Conservation (phyloP, 1,140 invertebrate species). For the Anoplolepis gracilipes region DNA sequence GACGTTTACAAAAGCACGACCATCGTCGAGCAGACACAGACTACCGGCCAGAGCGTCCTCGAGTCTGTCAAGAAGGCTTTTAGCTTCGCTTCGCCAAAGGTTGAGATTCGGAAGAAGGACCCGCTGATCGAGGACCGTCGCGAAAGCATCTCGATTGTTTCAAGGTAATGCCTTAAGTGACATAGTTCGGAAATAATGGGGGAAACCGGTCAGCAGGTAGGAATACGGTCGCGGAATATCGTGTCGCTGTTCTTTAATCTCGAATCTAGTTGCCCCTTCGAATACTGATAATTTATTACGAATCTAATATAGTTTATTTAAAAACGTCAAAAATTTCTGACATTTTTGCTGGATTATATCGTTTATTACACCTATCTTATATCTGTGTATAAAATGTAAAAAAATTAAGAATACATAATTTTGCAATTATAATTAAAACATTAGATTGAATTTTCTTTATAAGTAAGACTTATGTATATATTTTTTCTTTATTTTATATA, state of each 20-base stretch:
- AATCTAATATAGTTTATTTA: not conserved
- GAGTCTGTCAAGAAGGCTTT: slow-evolving; percentile 89
- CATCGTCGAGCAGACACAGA: slow-evolving; percentile 86
- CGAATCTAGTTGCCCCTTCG: slow-evolving; percentile 31
- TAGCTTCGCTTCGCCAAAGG: slow-evolving; percentile 86
- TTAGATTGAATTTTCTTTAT: not conserved
- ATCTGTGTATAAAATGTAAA: not conserved
- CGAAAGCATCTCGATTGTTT: slow-evolving; percentile 85
- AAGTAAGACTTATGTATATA: not conserved
- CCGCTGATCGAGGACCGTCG: slow-evolving; percentile 85
- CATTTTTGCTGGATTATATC: not conserved
- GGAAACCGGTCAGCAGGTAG: slow-evolving; percentile 63
- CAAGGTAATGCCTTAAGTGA: slow-evolving; percentile 85
- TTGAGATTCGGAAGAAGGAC: slow-evolving; percentile 85
- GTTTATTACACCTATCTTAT: slow-evolving; percentile 7
- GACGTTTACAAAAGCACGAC: slow-evolving; percentile 89
- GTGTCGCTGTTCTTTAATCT: slow-evolving; percentile 58
- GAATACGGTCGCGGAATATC: slow-evolving; percentile 49
- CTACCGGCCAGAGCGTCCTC: slow-evolving; percentile 85
- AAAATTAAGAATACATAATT: not conserved
- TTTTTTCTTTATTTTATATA: slow-evolving; percentile 11
- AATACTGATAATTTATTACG: not conserved
- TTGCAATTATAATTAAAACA: not conserved
- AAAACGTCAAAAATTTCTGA: not conserved
- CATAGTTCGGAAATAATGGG: slow-evolving; percentile 60